Evolutionary conservation across 2,113 vertebrate genomes (phyloP), one percentile per base, ranked within the genome.

Genomic region (Conger conger): DNA sequence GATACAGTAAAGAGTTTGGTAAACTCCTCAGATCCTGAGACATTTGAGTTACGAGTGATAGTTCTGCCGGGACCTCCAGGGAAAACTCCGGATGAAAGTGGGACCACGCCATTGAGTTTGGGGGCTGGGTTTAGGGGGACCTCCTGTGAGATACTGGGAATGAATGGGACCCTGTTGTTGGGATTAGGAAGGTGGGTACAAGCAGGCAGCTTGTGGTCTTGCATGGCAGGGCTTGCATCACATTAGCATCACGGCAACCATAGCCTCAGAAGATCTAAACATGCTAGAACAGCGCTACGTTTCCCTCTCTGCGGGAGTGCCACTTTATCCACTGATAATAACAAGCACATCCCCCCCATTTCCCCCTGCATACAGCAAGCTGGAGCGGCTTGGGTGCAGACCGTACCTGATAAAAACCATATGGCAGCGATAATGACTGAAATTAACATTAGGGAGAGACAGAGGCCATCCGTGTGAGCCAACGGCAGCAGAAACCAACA

Each of bases 361-460:
- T 81, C 81, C 82, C 33, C 40, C 63, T 78, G 63, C 78, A 54
- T 68, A 68, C 84, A 36, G 57, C 83, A 68, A 73, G 38, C 18
- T 40, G 57, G 0, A 79, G 81, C 88, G 88, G 90, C 89, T 89
- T 90, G 91, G 85, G 73, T 85, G 86, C 87, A 88, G 42, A 83
- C 87, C 20, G 81, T 80, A 79, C 40, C 2, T 89, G 87, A 92
- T 91, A 86, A 50, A 86, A 91, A 92, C 85, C 88, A 93, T 88
- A 88, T 92, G 88, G 82, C 84, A 15, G 87, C 88, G 87, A 92
- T 92, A 89, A 91, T 73, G 88, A 86, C 77, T 82, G 78, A 86
- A 84, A 87, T 79, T 84, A 90, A 82, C 84, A 88, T 78, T 82
- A 38, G 20, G 38, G 17, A 86, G 68, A 82, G 80, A 87, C 82